Evolutionary conservation across 2,888 invertebrate species (phyloP).

Genomic region (Macropis europaea): DNA sequence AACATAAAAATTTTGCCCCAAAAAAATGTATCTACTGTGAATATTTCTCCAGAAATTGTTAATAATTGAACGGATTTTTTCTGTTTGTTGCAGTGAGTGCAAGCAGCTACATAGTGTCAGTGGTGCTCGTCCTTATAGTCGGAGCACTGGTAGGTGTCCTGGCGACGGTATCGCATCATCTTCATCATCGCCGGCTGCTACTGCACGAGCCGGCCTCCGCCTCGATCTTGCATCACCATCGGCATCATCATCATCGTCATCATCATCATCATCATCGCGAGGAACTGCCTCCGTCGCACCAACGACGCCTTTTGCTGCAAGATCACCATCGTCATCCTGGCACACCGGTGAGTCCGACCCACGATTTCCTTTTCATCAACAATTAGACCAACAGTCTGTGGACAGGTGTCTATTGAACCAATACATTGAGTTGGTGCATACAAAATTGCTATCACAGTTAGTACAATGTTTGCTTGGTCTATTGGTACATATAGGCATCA

Average conservation of each 20-base stretch:
- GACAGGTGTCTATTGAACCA: no score
- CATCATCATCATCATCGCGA: conserved; percentile 67
- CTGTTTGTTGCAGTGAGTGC: conserved; percentile 69
- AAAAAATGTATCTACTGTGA: no score
- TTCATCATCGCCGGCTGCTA: conserved; percentile 81
- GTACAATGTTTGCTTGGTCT: no score
- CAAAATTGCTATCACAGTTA: no score
- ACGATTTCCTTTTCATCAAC: no score
- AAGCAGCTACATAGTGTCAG: conserved; percentile 76
- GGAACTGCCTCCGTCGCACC: conserved; percentile 65
- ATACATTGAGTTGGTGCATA: no score
- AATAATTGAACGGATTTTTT: neutral
- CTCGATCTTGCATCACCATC: conserved; percentile 72
- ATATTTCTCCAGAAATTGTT: no score
- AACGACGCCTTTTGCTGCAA: conserved; percentile 70
- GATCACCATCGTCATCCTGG: conserved; percentile 73
- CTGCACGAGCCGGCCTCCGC: conserved; percentile 82
- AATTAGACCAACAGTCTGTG: no score
- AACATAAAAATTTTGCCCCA: no score
- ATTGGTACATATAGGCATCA: no score
- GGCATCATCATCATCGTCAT: conserved; percentile 66
- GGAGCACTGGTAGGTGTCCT: conserved; percentile 79
- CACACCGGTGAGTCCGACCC: conserved; percentile 71
- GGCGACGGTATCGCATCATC: conserved; percentile 79
- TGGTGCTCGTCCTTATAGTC: conserved; percentile 75